Conservation (phyloP, 2,888 invertebrate genomes). For the Erannis defoliaria region DNA sequence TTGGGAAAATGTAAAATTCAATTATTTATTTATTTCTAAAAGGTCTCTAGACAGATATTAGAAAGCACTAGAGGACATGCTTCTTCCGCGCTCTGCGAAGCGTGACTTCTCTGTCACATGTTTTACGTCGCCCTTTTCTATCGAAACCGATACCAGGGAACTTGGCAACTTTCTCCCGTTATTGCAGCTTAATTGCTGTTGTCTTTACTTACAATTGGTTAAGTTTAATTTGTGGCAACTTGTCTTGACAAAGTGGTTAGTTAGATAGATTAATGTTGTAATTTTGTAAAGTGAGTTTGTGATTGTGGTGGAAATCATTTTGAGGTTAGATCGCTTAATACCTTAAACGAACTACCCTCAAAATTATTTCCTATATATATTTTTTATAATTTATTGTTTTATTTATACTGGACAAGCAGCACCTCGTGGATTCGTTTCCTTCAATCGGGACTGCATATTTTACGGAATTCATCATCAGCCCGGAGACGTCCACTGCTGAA, state of each 20-base stretch:
- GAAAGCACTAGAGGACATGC: slow-evolving; percentile 67
- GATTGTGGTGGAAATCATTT: neutral
- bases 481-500: no score
- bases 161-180: slow-evolving; percentile 26
- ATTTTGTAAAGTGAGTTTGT: neutral
- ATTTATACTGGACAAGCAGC: no score
- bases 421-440: no score
- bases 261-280: slow-evolving; percentile 1
- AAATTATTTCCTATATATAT: no score
- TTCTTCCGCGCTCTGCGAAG: slow-evolving; percentile 76
- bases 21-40: slow-evolving; percentile 16
- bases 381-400: no score
- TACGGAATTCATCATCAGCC: no score
- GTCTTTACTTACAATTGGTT: slow-evolving; percentile 23
- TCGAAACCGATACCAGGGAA: slow-evolving; percentile 23
- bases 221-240: slow-evolving; percentile 15
- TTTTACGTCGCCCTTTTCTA: slow-evolving; percentile 65
- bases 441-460: no score
- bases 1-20: neutral
- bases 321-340: neutral
- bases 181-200: slow-evolving; percentile 28
- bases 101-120: slow-evolving; percentile 79
- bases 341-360: no score
- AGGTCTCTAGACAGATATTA: slow-evolving; percentile 59
- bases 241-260: slow-evolving; percentile 21